A percentile compares a stretch with the other conserved stretches of the same genome.
Evolutionary conservation across 2,797 vertebrate species (phyloP).

Genomic region (Heterohyrax brucei): DNA sequence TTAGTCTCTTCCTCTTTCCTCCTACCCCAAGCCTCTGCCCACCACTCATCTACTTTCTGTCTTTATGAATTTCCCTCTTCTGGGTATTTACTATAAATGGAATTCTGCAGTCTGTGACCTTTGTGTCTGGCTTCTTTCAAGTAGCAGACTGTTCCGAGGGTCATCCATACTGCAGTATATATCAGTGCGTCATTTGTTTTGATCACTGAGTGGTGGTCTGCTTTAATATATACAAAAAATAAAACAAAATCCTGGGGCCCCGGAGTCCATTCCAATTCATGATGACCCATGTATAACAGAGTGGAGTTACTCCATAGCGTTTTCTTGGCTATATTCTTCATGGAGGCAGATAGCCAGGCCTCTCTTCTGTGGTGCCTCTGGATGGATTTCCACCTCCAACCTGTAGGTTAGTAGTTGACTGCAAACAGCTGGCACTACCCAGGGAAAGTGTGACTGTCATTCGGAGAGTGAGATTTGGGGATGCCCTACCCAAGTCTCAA

Average conservation of each 20-base stretch:
- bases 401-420: too few relatives aligned
- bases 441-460: not conserved
- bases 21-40: fast-evolving
- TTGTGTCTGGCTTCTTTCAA: not conserved
- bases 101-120: not conserved
- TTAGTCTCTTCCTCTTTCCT: not conserved
- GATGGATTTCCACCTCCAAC: too few relatives aligned
- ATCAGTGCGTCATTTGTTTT: not conserved
- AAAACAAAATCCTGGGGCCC: too few relatives aligned
- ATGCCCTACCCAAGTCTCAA: not conserved
- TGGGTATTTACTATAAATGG: not conserved
- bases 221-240: too few relatives aligned
- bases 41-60: not conserved
- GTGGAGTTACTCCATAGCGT: too few relatives aligned
- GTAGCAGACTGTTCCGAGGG: not conserved
- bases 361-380: too few relatives aligned
- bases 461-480: too few relatives aligned
- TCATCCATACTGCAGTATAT: not conserved
- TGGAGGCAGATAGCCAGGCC: too few relatives aligned
- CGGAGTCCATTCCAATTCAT: too few relatives aligned
- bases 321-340: too few relatives aligned
- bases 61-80: not conserved
- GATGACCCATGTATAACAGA: too few relatives aligned
- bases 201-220: not conserved
- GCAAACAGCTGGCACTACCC: too few relatives aligned